phyloP scores from a whole-genome alignment of 2,888 invertebrate genomes.

The Mythimna impura region DNA sequence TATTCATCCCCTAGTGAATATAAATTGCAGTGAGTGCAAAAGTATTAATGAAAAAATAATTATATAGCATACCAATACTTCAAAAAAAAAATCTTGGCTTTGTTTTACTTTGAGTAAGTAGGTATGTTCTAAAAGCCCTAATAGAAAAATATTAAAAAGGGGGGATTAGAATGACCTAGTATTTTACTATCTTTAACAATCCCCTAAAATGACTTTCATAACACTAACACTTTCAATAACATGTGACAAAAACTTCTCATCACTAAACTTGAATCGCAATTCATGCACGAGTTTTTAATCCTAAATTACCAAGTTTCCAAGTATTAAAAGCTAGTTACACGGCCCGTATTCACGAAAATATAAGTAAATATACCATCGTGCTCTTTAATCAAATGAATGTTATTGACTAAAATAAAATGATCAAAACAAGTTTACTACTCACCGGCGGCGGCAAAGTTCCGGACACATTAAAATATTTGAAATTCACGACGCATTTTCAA shows the following conservation, averaged over 20 bases:
- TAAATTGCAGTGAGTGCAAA: not conserved
- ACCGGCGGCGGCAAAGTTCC: slow-evolving; percentile 23
- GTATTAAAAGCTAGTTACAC: not conserved
- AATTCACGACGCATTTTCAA: slow-evolving; percentile 4
- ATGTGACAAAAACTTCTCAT: not conserved
- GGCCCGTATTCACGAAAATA: not conserved
- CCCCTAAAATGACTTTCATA: not conserved
- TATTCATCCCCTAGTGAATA: not conserved
- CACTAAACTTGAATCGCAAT: not conserved
- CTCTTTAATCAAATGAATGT: not conserved
- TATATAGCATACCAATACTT: too few relatives aligned
- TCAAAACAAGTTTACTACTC: slow-evolving; percentile 35
- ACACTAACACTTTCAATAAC: not conserved
- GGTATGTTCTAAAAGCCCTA: too few relatives aligned
- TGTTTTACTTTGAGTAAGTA: too few relatives aligned
- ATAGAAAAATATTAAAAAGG: too few relatives aligned
- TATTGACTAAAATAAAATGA: not conserved
- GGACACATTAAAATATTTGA: slow-evolving; percentile 4
- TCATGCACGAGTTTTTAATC: too few relatives aligned
- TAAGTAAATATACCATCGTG: not conserved
- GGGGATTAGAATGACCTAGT: not conserved
- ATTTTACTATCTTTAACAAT: not conserved
- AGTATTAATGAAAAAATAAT: not conserved
- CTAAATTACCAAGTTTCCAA: too few relatives aligned
- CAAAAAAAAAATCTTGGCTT: too few relatives aligned